These are phyloP conservation scores for Sinotaia quadrata DNA, from an alignment of 2,888 invertebrate species.

Conservation along the genomic window DNA sequence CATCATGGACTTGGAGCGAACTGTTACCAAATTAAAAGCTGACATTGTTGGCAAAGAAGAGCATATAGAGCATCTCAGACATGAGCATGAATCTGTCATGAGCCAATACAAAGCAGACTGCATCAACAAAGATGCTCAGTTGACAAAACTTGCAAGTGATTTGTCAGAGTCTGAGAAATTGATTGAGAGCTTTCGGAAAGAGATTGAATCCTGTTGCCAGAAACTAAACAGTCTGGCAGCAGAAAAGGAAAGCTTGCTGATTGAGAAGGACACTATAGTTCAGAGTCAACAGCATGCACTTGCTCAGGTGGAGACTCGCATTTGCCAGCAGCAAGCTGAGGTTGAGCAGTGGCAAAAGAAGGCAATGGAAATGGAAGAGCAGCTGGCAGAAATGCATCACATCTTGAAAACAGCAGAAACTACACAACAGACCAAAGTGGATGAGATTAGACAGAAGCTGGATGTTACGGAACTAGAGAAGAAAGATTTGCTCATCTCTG, in stretches of 20 bases:
- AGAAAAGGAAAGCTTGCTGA: conserved; percentile 22
- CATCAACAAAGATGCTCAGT: conserved; percentile 34
- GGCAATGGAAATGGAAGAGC: conserved; percentile 22
- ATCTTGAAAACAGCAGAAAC: not conserved
- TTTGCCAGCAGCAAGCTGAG: conserved; percentile 25
- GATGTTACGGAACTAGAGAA: conserved; percentile 34
- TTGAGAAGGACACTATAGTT: conserved; percentile 25
- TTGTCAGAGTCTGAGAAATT: conserved; percentile 23
- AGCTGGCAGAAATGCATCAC: conserved; percentile 2
- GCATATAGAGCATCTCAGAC: conserved; percentile 28
- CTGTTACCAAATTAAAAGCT: conserved; percentile 35
- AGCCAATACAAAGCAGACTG: conserved; percentile 33
- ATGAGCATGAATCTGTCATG: conserved; percentile 35
- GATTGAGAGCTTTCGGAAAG: conserved; percentile 1
- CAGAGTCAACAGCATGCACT: conserved; percentile 24
- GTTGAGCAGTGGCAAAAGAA: conserved; percentile 27
- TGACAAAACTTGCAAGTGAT: conserved; percentile 25
- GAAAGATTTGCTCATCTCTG: conserved; percentile 22
- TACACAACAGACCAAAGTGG: conserved; percentile 35
- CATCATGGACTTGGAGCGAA: conserved; percentile 51
- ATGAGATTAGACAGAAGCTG: conserved; percentile 36
- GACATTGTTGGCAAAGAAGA: conserved; percentile 36
- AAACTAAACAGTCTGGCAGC: not conserved
- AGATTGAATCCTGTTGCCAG: conserved; percentile 20
- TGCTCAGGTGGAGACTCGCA: conserved; percentile 15